Evolutionary conservation across 2,113 vertebrate species (phyloP).

Genomic region (Pangasianodon hypophthalmus): DNA sequence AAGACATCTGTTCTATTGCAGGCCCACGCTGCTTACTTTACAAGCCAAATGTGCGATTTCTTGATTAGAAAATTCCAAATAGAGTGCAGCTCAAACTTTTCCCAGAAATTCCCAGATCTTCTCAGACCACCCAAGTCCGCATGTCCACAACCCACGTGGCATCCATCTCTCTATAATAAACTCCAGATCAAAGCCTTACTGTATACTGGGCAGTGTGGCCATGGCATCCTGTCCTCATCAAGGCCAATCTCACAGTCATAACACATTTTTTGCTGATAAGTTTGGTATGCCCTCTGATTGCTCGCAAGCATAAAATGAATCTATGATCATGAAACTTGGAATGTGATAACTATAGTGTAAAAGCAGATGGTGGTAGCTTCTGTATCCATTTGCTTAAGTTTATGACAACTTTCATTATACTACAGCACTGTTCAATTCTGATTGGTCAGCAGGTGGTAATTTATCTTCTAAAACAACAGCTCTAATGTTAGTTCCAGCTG

Average conservation of each 20-base stretch:
- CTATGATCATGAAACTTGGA: conserved; percentile 54
- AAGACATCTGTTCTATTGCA: conserved; percentile 11
- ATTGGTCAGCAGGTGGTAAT: neutral
- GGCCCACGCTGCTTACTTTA: neutral
- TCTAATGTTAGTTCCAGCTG: neutral
- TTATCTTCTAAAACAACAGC: neutral
- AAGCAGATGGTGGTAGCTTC: neutral
- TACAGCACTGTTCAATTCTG: neutral
- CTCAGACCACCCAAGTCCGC: neutral
- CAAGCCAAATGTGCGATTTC: neutral
- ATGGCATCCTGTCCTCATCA: conserved; percentile 55
- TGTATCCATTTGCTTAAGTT: neutral
- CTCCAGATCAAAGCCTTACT: conserved; percentile 59
- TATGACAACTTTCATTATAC: neutral
- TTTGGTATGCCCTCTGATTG: conserved; percentile 59
- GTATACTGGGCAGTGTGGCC: conserved; percentile 27
- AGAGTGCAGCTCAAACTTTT: neutral
- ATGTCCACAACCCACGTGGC: neutral
- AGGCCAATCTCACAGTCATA: conserved; percentile 51
- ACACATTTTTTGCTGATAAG: conserved; percentile 67
- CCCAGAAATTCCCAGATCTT: neutral
- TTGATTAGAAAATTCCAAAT: conserved; percentile 2
- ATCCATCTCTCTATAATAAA: neutral
- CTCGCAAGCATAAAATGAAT: conserved; percentile 44
- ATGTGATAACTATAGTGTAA: neutral